phyloP scores from a whole-genome alignment of 2,888 invertebrate species.

The Crematogaster levior region DNA sequence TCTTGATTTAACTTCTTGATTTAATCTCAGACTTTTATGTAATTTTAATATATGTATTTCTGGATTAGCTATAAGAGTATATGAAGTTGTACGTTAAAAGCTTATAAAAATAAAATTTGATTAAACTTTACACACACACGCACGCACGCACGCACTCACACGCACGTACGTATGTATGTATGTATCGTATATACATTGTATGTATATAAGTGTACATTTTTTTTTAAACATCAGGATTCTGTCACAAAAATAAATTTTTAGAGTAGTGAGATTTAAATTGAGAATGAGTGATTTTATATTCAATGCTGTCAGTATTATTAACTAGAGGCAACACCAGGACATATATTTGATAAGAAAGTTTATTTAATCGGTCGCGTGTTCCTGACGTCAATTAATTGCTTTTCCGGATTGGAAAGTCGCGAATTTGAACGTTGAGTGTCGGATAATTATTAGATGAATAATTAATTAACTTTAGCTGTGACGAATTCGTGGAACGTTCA shows the following conservation, averaged over 20 bases:
- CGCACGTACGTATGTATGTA: background rate
- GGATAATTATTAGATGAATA: slow-evolving; percentile 48
- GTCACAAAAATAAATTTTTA: background rate
- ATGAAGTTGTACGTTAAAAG: background rate
- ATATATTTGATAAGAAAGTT: slow-evolving; percentile 70
- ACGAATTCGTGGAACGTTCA: slow-evolving; percentile 8
- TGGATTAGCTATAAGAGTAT: background rate
- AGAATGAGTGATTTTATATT: slow-evolving; percentile 47
- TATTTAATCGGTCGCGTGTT: slow-evolving; percentile 62
- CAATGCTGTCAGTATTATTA: slow-evolving; percentile 46
- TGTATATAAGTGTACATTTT: background rate
- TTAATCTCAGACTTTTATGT: background rate
- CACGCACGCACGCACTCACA: no score
- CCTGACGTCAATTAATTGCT: slow-evolving; percentile 64
- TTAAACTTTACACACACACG: background rate
- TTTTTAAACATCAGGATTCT: background rate
- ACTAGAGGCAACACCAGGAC: slow-evolving; percentile 38
- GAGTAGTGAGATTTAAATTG: slow-evolving; percentile 41
- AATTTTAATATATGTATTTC: background rate
- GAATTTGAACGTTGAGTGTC: slow-evolving; percentile 41
- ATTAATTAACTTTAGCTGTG: slow-evolving; percentile 45
- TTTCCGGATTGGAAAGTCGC: slow-evolving; percentile 50
- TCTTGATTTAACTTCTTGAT: slow-evolving; percentile 13
- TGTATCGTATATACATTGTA: background rate
- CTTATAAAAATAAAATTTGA: background rate